phyloP scores from a whole-genome alignment of 2,113 vertebrate species.

The Prionailurus bengalensis region DNA sequence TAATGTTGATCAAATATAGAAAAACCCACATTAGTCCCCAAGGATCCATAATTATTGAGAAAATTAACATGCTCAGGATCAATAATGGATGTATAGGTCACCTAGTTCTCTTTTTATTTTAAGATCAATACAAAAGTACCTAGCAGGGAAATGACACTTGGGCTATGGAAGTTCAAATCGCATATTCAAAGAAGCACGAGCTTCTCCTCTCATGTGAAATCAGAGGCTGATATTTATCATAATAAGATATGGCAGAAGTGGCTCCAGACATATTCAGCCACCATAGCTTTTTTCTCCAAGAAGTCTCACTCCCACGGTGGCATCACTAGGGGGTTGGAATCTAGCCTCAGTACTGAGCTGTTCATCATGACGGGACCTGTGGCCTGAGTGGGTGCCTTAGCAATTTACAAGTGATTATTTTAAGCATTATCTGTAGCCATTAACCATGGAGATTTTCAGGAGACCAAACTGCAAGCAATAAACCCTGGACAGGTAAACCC shows the following conservation, averaged over 20 bases:
- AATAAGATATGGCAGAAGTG: neutral
- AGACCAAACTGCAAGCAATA: neutral
- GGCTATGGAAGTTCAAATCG: neutral
- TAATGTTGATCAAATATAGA: neutral
- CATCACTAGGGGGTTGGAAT: neutral
- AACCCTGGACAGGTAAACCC: neutral
- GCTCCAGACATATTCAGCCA: neutral
- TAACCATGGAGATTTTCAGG: neutral
- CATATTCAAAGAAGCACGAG: neutral
- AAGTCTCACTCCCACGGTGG: neutral
- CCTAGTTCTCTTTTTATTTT: neutral
- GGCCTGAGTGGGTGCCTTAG: neutral
- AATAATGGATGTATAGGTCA: neutral
- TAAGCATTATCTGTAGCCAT: neutral
- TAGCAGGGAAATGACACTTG: neutral
- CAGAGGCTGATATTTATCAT: neutral
- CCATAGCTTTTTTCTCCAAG: neutral
- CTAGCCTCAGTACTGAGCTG: neutral
- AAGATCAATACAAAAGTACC: neutral
- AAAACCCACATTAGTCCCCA: neutral
- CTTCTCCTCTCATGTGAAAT: neutral
- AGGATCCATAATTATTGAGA: neutral
- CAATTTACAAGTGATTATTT: neutral
- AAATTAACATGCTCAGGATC: neutral
- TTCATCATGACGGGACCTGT: no score